Percentiles rank a stretch among this genome's conserved stretches.
Conservation (phyloP, 1,140 invertebrate genomes). For the Drosophila trapezifrons region DNA sequence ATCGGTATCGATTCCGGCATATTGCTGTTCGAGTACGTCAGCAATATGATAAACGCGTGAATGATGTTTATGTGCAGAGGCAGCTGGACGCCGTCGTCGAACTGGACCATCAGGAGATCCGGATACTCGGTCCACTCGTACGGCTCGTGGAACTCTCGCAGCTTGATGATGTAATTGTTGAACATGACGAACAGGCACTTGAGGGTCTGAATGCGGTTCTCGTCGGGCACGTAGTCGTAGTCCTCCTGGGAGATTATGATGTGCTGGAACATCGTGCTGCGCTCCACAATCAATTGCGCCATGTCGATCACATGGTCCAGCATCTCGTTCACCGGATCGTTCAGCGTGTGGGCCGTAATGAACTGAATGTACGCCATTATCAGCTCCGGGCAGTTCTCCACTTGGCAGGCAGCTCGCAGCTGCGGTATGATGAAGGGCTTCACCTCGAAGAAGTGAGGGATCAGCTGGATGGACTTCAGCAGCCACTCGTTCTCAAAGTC, state of each 20-base stretch:
- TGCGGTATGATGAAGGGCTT: conserved; percentile 88
- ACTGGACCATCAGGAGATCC: conserved; percentile 91
- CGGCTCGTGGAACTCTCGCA: conserved; percentile 87
- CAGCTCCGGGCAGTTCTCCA: conserved; percentile 93
- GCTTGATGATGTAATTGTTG: conserved; percentile 84
- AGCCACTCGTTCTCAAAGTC: conserved; percentile 88
- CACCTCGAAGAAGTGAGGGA: conserved; percentile 89
- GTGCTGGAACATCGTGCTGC: conserved; percentile 93
- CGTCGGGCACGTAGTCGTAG: conserved; percentile 85
- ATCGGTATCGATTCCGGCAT: conserved; percentile 85
- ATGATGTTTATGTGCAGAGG: conserved; percentile 95
- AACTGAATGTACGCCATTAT: conserved; percentile 96
- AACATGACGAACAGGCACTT: conserved; percentile 84
- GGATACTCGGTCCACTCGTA: conserved; percentile 89
- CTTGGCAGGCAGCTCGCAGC: conserved; percentile 92
- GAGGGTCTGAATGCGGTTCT: conserved; percentile 90
- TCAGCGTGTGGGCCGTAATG: conserved; percentile 89
- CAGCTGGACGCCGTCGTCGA: conserved; percentile 92
- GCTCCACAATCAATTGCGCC: conserved; percentile 95
- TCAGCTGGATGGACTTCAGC: conserved; percentile 89
- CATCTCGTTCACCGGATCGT: conserved; percentile 88
- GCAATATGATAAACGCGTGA: conserved; percentile 96
- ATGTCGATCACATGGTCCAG: conserved; percentile 90
- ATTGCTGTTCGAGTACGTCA: conserved; percentile 86
- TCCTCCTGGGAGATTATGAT: conserved; percentile 88